Conservation (phyloP, 2,113 vertebrate genomes). For the Ageneiosus marmoratus region DNA sequence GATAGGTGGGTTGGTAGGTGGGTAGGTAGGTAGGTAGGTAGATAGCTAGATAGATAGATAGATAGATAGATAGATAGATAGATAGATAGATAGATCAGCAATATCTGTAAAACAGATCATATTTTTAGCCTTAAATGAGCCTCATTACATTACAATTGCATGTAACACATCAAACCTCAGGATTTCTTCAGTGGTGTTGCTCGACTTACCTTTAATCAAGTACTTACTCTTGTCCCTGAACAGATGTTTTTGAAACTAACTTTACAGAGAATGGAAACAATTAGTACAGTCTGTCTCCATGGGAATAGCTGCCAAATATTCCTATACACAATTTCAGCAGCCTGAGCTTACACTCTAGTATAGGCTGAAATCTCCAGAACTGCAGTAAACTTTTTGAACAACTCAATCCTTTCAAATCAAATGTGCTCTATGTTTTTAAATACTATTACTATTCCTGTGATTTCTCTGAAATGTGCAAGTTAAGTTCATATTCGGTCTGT, state of each 20-base stretch:
- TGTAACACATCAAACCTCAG: neutral
- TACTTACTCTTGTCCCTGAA: neutral
- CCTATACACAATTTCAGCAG: conserved; percentile 61
- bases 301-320: conserved; percentile 63
- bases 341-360: conserved; percentile 57
- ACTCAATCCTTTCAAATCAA: neutral
- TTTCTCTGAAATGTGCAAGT: neutral
- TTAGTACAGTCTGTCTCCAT: conserved; percentile 64
- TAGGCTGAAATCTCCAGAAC: conserved; percentile 34
- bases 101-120: neutral
- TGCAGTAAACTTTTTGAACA: neutral
- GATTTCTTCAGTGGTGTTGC: conserved; percentile 10
- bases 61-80: no score
- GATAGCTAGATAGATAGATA: no score
- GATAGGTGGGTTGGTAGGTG: no score
- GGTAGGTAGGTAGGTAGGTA: no score
- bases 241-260: conserved; percentile 18
- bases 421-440: neutral
- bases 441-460: neutral
- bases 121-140: neutral
- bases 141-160: neutral
- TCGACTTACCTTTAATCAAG: conserved; percentile 26
- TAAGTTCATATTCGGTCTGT: neutral
- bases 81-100: no score
- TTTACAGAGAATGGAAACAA: conserved; percentile 66